Evolutionary conservation across 2,888 invertebrate species (phyloP).

Genomic region (Aplocera efformata): DNA sequence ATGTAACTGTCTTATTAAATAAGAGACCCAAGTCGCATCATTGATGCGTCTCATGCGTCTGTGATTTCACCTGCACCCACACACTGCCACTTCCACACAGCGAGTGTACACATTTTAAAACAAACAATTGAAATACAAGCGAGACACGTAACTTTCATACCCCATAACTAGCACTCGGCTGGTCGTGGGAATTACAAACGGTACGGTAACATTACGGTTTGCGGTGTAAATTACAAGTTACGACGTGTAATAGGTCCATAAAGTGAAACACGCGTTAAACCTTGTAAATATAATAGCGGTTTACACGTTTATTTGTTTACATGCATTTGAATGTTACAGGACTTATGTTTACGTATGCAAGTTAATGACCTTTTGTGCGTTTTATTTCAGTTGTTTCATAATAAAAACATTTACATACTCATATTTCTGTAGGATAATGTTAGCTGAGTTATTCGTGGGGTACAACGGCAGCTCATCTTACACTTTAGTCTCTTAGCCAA

Average conservation of each 20-base stretch:
- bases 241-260: constrained; percentile 44
- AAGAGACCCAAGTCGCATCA: too few species aligned
- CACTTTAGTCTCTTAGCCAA: too few species aligned
- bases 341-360: background rate
- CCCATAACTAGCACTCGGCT: constrained; percentile 18
- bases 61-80: too few species aligned
- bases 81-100: too few species aligned
- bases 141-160: constrained; percentile 19
- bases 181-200: constrained; percentile 25
- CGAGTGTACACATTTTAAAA: background rate
- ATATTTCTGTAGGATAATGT: too few species aligned
- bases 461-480: too few species aligned
- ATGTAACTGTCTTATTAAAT: too few species aligned
- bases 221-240: constrained; percentile 36
- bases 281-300: constrained; percentile 33
- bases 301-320: constrained; percentile 28
- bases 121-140: constrained; percentile 1
- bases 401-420: too few species aligned
- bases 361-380: background rate
- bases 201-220: constrained; percentile 23
- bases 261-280: constrained; percentile 44
- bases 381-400: too few species aligned
- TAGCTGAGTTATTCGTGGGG: too few species aligned
- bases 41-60: too few species aligned
- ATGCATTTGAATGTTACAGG: constrained; percentile 11